Evolutionary conservation across 2,113 vertebrate species (phyloP), one percentile per base, ranked within the genome.

Genomic region (Tautogolabrus adspersus): DNA sequence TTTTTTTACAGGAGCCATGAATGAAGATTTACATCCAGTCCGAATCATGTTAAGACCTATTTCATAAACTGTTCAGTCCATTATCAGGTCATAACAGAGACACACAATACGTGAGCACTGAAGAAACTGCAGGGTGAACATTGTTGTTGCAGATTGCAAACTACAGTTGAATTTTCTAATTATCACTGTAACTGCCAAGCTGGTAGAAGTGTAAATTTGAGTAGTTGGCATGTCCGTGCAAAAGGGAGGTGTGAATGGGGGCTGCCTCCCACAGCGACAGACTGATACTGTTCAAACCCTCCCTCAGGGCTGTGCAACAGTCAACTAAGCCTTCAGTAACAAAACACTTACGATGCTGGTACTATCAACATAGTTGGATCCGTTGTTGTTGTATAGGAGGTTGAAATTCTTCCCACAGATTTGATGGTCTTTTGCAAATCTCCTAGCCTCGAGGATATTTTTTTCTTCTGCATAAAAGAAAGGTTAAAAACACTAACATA

Each of bases 201-300:
- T n/a, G 49, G 49, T n/a, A 62, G 55, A 83, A 76, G 61, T 77
- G 79, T 73, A 83, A 72, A 79, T 86, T 38, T 52, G 67, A 72
- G 70, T 66, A 16, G 78, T 46, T 72, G 66, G 22, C 54, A 65
- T 77, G 59, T 79, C 40, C 23, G 3, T 64, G 58, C 76, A 67
- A 23, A 34, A 40, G 77, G 75, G 86, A 84, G 15, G 74, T 83
- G 77, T 85, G 72, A 70, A 59, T 55, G 49, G 79, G 83, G 77
- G 86, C 85, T 75, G 57, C 60, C 21, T 90, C 86, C 86, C 90
- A 76, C 44, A 77, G 90, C 89, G 88, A 71, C 68, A 64, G 22
- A 73, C 75, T 82, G 72, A 66, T 71, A 57, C 75, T 75, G 82
- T 90, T 87, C 85, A 87, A 73, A 81, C 75, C 72, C 77, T 90